Conservation (phyloP, 1,140 invertebrate species). For the Asobara japonica region DNA sequence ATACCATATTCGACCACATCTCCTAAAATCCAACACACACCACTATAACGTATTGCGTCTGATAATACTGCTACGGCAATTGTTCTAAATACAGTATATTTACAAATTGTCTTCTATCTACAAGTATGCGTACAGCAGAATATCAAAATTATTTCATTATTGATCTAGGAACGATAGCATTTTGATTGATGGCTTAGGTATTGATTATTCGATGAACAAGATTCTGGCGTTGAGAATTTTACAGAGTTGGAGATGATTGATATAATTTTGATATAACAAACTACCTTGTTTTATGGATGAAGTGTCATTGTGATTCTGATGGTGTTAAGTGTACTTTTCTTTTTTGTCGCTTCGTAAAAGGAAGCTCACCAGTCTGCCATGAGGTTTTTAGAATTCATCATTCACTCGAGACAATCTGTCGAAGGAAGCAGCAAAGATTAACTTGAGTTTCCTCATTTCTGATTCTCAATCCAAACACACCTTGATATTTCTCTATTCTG, state of each 20-base stretch:
- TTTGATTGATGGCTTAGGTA: not conserved
- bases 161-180: not conserved
- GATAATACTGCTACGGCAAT: constrained; percentile 21
- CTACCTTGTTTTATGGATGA: not conserved
- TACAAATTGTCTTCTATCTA: constrained; percentile 3
- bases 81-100: constrained; percentile 1
- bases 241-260: not conserved
- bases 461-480: too few species aligned
- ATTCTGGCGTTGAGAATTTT: not conserved
- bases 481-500: too few species aligned
- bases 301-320: not conserved
- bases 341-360: not conserved
- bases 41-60: not conserved
- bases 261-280: constrained; percentile 2
- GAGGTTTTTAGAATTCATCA: not conserved
- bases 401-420: not conserved
- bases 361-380: not conserved
- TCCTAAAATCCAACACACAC: constrained; percentile 12
- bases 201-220: not conserved
- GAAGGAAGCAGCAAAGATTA: too few species aligned
- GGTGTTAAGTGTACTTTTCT: not conserved
- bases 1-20: not conserved
- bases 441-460: too few species aligned
- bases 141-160: constrained; percentile 3
- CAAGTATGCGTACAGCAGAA: constrained; percentile 6